Percentiles rank a stretch among this genome's conserved stretches.
Evolutionary conservation across 2,113 vertebrate species (phyloP).

Genomic region (Opisthocomus hoazin): DNA sequence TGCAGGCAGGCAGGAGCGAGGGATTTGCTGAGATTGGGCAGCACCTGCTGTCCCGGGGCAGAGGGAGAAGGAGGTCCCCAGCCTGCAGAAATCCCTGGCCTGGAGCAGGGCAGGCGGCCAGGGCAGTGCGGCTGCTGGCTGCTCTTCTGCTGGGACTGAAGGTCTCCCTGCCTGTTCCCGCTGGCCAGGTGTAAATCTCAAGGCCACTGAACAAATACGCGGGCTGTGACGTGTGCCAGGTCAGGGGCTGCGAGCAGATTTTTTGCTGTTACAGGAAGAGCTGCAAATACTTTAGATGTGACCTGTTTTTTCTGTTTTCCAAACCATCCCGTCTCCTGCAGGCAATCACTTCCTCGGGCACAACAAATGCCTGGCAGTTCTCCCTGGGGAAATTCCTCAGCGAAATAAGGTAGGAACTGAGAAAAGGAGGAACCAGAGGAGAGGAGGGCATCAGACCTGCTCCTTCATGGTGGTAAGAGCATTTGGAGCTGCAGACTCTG

Average conservation of each 20-base stretch:
- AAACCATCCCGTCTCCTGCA: not conserved
- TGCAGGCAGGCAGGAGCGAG: not conserved
- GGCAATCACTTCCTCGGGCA: not conserved
- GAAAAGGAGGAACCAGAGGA: not conserved
- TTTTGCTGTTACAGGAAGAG: constrained; percentile 21
- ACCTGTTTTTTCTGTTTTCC: not conserved
- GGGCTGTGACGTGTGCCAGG: not conserved
- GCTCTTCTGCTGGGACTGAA: not conserved
- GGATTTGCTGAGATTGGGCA: not conserved
- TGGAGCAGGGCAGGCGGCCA: not conserved
- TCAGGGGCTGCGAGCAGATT: not conserved
- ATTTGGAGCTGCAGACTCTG: not conserved
- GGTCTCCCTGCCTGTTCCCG: not conserved
- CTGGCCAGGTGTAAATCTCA: constrained; percentile 3
- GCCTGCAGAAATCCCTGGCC: not conserved
- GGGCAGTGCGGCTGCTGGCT: not conserved
- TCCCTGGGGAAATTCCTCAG: not conserved
- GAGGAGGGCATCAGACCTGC: not conserved
- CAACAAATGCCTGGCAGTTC: not conserved
- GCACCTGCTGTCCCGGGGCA: not conserved
- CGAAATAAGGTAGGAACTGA: not conserved
- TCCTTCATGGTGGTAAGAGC: not conserved
- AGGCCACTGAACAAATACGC: not conserved
- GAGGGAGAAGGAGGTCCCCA: not conserved
- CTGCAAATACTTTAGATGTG: not conserved